Percentiles rank a stretch among this genome's conserved stretches.
These are phyloP conservation scores for Falco novaeseelandiae DNA, from an alignment of 2,797 vertebrate species.

Conservation along the genomic window DNA sequence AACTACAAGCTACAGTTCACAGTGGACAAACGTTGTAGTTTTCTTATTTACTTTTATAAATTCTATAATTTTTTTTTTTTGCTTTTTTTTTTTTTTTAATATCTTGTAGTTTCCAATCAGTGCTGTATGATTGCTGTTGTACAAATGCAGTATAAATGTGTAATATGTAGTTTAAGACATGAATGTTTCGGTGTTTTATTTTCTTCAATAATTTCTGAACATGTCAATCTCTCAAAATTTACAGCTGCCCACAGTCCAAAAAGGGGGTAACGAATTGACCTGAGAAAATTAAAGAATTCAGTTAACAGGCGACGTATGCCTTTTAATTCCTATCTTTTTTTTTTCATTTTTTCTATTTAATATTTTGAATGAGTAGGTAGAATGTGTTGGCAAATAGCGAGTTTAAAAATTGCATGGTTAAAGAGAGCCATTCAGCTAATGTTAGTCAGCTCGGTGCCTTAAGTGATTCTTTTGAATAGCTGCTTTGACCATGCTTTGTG, in stretches of 20 bases:
- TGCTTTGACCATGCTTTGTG: constrained; percentile 76
- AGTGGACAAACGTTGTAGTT: constrained; percentile 81
- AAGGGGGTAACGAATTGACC: constrained; percentile 75
- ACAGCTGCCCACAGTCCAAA: constrained; percentile 76
- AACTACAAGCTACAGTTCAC: constrained; percentile 81
- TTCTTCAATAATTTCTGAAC: constrained; percentile 78
- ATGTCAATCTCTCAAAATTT: constrained; percentile 80
- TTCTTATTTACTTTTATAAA: constrained; percentile 79
- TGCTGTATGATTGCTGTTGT: constrained; percentile 73
- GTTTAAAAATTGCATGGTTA: constrained; percentile 73
- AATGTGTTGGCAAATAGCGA: constrained; percentile 63
- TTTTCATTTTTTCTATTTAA: constrained; percentile 69
- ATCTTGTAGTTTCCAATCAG: constrained; percentile 72
- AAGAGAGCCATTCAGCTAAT: constrained; percentile 69
- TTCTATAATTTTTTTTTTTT: constrained; percentile 52
- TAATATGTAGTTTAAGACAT: constrained; percentile 50
- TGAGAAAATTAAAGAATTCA: constrained; percentile 76
- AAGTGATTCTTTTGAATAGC: constrained; percentile 49
- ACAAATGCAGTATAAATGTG: constrained; percentile 63
- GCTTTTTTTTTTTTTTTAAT: constrained; percentile 54
- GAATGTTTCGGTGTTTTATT: constrained; percentile 68
- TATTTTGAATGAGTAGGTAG: constrained; percentile 72
- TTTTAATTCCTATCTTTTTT: constrained; percentile 77
- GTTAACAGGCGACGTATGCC: constrained; percentile 78
- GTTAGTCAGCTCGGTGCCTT: constrained; percentile 48